phyloP scores from a whole-genome alignment of 1,140 invertebrate genomes.

The Bombus picipes region DNA sequence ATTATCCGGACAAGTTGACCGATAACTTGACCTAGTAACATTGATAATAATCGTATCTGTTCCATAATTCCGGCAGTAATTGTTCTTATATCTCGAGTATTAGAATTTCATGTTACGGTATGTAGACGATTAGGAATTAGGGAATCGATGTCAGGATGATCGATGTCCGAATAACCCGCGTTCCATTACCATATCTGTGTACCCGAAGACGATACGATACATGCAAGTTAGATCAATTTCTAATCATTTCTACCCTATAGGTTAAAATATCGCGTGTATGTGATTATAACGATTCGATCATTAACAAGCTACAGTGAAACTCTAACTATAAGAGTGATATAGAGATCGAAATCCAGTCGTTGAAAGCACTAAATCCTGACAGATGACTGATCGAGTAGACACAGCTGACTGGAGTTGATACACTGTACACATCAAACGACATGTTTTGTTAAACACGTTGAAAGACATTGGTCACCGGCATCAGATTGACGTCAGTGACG shows the following conservation, averaged over 20 bases:
- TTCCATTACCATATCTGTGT: background rate
- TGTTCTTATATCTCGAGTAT: slow-evolving; percentile 19
- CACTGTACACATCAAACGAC: background rate
- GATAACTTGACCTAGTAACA: background rate
- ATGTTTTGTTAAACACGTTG: background rate
- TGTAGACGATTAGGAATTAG: slow-evolving; percentile 12
- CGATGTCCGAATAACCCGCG: background rate
- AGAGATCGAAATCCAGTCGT: background rate
- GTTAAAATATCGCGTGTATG: background rate
- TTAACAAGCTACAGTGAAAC: too few relatives aligned
- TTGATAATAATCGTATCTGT: slow-evolving; percentile 9
- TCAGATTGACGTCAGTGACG: background rate
- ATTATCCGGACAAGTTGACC: slow-evolving; percentile 9
- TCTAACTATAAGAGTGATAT: background rate
- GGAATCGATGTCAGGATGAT: background rate
- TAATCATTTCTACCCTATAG: background rate
- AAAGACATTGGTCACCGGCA: background rate
- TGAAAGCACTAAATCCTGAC: background rate
- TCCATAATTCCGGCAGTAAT: background rate
- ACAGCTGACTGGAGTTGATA: background rate
- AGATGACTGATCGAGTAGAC: background rate
- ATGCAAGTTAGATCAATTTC: background rate
- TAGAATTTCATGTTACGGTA: slow-evolving; percentile 29
- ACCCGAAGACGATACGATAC: background rate
- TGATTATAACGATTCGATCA: background rate